Conservation (phyloP, 2,888 invertebrate genomes). For the Thelaira solivaga region DNA sequence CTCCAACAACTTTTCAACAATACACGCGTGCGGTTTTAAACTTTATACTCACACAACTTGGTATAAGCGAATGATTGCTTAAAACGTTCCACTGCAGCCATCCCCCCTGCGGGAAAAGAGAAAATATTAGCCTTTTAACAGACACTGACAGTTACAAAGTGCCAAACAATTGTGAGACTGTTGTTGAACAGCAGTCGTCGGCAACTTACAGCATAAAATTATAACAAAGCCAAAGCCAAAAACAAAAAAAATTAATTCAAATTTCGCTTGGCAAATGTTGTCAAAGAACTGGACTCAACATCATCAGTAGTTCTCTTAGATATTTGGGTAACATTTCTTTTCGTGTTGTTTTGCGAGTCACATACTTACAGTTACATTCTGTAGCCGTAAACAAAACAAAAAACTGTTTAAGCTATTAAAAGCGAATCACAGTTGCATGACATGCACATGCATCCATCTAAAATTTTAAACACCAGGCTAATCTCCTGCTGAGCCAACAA, state of each 20-base stretch:
- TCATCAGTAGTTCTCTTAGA: slow-evolving; percentile 8
- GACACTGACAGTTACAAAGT: slow-evolving; percentile 76
- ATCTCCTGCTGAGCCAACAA: slow-evolving; percentile 50
- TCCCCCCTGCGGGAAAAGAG: neutral
- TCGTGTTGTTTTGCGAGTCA: slow-evolving; percentile 3
- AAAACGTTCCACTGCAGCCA: neutral
- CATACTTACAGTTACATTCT: slow-evolving; percentile 43
- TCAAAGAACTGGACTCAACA: slow-evolving; percentile 41
- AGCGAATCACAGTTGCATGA: slow-evolving; percentile 50
- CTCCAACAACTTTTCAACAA: slow-evolving; percentile 20
- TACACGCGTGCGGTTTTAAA: slow-evolving; percentile 50
- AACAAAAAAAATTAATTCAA: slow-evolving; percentile 33
- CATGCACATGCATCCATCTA: slow-evolving; percentile 35
- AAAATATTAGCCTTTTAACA: slow-evolving; percentile 73
- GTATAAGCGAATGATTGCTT: neutral
- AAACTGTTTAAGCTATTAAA: slow-evolving; percentile 12
- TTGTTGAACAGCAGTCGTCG: slow-evolving; percentile 53
- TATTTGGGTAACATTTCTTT: neutral
- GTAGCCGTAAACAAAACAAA: neutral
- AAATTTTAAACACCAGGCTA: neutral
- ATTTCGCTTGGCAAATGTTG: slow-evolving; percentile 50
- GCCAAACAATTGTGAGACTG: slow-evolving; percentile 71
- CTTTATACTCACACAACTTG: slow-evolving; percentile 17
- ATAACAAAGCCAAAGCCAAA: too few relatives aligned
- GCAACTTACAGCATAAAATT: slow-evolving; percentile 49